phyloP scores from a whole-genome alignment of 2,113 vertebrate genomes.

The Oncorhynchus gorbuscha region DNA sequence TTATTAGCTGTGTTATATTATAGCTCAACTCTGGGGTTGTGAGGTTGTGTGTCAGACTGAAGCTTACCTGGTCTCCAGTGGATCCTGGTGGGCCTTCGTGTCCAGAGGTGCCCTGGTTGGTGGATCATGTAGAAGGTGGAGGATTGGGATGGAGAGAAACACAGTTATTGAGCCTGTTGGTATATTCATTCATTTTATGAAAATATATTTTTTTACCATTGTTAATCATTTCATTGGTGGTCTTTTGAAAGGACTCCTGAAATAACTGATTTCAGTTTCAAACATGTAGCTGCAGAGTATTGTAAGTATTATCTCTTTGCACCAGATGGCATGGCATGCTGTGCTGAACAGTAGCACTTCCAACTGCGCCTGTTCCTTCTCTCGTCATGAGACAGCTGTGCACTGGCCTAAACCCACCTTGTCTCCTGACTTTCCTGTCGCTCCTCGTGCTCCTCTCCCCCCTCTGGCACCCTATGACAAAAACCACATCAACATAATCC shows the following conservation, averaged over 20 bases:
- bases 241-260: conserved; percentile 17
- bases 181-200: background rate
- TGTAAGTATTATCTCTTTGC: background rate
- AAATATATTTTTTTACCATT: too few relatives aligned
- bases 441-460: conserved; percentile 80
- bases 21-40: background rate
- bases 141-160: background rate
- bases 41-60: conserved; percentile 14
- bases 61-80: conserved; percentile 80
- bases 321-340: conserved; percentile 53
- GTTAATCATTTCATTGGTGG: conserved; percentile 3
- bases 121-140: conserved; percentile 10
- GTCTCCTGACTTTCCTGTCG: conserved; percentile 83
- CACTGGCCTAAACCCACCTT: conserved; percentile 71
- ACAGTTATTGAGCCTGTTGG: conserved; percentile 6
- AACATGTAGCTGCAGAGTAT: conserved; percentile 23
- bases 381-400: conserved; percentile 41
- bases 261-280: too few relatives aligned
- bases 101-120: conserved; percentile 79
- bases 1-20: too few relatives aligned
- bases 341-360: too few relatives aligned
- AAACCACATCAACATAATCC: background rate
- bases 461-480: conserved; percentile 75
- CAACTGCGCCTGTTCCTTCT: conserved; percentile 32
- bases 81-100: conserved; percentile 82